These are phyloP conservation scores for Siniperca chuatsi DNA, from an alignment of 2,113 vertebrate species.

Conservation along the genomic window DNA sequence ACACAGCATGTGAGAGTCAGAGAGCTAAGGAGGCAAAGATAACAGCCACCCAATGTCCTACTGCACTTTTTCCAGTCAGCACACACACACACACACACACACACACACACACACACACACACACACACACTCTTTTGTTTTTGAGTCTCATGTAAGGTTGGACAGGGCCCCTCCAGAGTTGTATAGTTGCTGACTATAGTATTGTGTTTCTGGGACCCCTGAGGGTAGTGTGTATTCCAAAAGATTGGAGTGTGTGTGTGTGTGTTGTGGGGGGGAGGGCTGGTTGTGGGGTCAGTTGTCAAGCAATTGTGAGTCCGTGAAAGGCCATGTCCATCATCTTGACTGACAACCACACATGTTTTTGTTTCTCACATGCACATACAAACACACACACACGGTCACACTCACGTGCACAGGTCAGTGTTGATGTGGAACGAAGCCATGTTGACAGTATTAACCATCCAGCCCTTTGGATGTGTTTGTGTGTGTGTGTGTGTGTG, in stretches of 20 bases:
- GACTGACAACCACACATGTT: slow-evolving; percentile 69
- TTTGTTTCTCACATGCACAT: slow-evolving; percentile 40
- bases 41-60: slow-evolving; percentile 57
- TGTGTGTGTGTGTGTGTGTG: slow-evolving; percentile 20
- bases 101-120: slow-evolving; percentile 60
- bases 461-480: neutral
- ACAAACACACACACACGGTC: slow-evolving; percentile 4
- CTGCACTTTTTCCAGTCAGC: slow-evolving; percentile 58
- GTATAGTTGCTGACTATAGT: slow-evolving; percentile 71
- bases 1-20: slow-evolving; percentile 58
- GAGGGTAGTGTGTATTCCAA: slow-evolving; percentile 54
- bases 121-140: slow-evolving; percentile 68
- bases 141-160: slow-evolving; percentile 59
- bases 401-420: slow-evolving; percentile 32
- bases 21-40: slow-evolving; percentile 51
- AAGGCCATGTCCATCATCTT: slow-evolving; percentile 83
- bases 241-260: slow-evolving; percentile 47
- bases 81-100: slow-evolving; percentile 38
- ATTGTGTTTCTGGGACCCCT: slow-evolving; percentile 74
- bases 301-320: slow-evolving; percentile 81
- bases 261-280: neutral
- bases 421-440: slow-evolving; percentile 63
- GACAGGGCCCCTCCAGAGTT: slow-evolving; percentile 69
- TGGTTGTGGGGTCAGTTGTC: slow-evolving; percentile 73
- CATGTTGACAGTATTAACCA: slow-evolving; percentile 38